Base-by-base conservation (phyloP, 2,797 vertebrate genomes). In the Rhynchonycteris naso region DNA sequence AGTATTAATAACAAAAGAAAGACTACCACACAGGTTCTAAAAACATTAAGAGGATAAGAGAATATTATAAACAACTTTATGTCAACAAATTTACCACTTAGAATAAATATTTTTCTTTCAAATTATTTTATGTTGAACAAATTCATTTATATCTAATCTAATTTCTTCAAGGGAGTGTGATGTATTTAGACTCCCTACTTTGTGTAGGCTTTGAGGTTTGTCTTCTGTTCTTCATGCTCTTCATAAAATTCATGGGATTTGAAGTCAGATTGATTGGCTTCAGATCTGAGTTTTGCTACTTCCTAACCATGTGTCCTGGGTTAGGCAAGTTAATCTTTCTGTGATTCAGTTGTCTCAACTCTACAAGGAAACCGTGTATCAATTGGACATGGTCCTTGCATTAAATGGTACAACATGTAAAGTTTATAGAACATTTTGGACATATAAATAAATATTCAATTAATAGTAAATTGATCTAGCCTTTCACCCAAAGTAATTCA, bases 401-500 rank as follows among this genome's bases (percentile, higher is more conserved):
- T 19, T 84, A 74, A 66, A 66, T 66, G 21, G 33, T 19, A 58
- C 63, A 66, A 50, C 21, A 38, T 65, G 4, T 22, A 50, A 83
- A 76, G 12, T 14, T 82, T 85, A n/a, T 52, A 83, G 38, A 79
- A 61, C 84, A 50, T 56, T 66, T 22, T n/a, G 30, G 16, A 38
- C 33, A 7, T 43, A 59, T 30, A 28, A 82, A 47, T 63, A 59
- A 58, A 16, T 43, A 87, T 71, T 87, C 56, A 87, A 35, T 87
- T 96, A 71, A 22, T 66, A 11, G 71, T 81, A 87, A 22, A 56
- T 24, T 28, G 22, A 83, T 52, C 83, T 35, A 94, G 5, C 21
- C 30, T 91, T 94, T 85, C 3, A 66, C 1, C 4, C 26, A 71
- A 61, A 83, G 28, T 85, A 52, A 91, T 66, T 95, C 93, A 61